Evolutionary conservation across 2,113 vertebrate genomes (phyloP).

Genomic region (Labeo catla): DNA sequence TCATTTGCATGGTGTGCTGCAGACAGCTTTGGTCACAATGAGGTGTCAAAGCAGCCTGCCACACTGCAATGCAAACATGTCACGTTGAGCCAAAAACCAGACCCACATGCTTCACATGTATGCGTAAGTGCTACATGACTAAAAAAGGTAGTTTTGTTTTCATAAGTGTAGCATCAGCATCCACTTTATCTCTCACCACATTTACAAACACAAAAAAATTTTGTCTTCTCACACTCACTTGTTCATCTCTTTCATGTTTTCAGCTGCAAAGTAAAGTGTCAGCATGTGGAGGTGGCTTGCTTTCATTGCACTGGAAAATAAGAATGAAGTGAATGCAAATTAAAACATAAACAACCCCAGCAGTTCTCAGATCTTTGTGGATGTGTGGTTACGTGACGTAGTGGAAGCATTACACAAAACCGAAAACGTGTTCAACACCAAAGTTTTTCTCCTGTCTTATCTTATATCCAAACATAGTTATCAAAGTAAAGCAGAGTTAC

Average conservation of each 20-base stretch:
- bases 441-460: not conserved
- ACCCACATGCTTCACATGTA: too few species aligned
- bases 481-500: not conserved
- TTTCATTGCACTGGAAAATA: constrained; percentile 81
- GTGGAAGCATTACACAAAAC: not conserved
- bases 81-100: not conserved
- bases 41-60: not conserved
- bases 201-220: not conserved
- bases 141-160: not conserved
- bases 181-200: not conserved
- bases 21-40: not conserved
- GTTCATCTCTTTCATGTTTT: constrained; percentile 83
- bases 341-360: not conserved
- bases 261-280: constrained; percentile 86
- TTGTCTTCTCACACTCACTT: constrained; percentile 76
- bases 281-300: constrained; percentile 83
- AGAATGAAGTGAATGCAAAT: not conserved
- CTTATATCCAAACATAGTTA: not conserved
- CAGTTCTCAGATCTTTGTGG: not conserved
- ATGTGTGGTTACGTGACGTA: not conserved
- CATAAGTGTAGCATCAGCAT: not conserved
- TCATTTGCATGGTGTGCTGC: not conserved
- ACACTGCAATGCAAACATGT: not conserved
- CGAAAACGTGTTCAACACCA: not conserved
- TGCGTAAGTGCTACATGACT: not conserved